Evolutionary conservation across 2,797 vertebrate species (phyloP).

Genomic region (Premnoplex brunnescens): DNA sequence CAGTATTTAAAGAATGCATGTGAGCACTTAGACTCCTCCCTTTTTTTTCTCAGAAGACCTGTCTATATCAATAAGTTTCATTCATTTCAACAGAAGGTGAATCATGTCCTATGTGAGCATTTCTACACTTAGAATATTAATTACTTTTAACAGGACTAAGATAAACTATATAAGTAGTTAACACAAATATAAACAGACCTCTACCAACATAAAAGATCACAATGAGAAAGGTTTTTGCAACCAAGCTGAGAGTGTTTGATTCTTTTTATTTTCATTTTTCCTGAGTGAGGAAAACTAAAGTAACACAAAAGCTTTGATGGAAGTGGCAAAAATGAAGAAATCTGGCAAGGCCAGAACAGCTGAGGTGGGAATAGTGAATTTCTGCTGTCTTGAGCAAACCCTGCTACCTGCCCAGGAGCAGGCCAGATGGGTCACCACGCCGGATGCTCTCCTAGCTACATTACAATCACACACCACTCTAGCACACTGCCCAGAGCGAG

Average conservation of each 20-base stretch:
- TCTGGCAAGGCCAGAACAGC: fast-evolving
- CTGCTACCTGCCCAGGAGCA: neutral
- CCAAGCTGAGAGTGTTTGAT: neutral
- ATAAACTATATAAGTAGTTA: neutral
- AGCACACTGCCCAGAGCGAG: fast-evolving
- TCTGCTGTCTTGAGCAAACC: neutral
- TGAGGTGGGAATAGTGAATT: neutral
- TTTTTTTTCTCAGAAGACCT: neutral
- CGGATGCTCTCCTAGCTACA: neutral
- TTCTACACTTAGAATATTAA: neutral
- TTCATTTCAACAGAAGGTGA: neutral
- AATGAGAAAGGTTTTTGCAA: neutral
- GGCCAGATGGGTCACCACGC: neutral
- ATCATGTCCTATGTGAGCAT: neutral
- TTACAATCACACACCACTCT: fast-evolving
- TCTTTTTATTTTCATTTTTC: neutral
- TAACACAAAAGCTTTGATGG: neutral
- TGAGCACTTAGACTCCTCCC: neutral
- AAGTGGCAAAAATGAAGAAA: neutral
- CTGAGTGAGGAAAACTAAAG: neutral
- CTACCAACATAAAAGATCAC: neutral
- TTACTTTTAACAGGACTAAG: neutral
- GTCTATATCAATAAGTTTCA: neutral
- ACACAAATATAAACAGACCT: neutral
- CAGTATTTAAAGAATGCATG: neutral